Evolutionary conservation across 2,888 invertebrate species (phyloP).

Genomic region (Dicranocentrus wangi): DNA sequence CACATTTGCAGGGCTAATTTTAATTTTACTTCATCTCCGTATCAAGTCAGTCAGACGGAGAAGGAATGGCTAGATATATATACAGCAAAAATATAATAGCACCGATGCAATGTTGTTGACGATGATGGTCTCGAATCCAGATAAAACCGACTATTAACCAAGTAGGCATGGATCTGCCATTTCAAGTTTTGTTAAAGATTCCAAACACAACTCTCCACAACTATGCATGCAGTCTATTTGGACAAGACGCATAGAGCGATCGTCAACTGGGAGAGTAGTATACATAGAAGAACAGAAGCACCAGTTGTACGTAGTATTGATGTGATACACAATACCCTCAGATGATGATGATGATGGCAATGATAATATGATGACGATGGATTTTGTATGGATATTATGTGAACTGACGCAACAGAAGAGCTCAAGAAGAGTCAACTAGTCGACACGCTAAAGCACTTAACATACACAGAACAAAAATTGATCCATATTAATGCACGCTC

Average conservation of each 20-base stretch:
- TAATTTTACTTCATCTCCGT: too few relatives aligned
- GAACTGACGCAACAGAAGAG: slow-evolving; percentile 52
- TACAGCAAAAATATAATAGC: not conserved
- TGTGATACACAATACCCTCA: not conserved
- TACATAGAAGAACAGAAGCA: not conserved
- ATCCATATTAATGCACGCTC: slow-evolving; percentile 45
- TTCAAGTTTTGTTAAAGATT: slow-evolving; percentile 47
- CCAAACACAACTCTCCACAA: slow-evolving; percentile 20
- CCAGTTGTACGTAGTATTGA: not conserved
- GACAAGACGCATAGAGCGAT: not conserved
- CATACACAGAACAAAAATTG: slow-evolving; percentile 42
- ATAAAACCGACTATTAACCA: slow-evolving; percentile 52
- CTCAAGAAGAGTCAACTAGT: slow-evolving; percentile 22
- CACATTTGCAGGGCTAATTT: too few relatives aligned
- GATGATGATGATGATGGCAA: slow-evolving; percentile 7
- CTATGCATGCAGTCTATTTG: not conserved
- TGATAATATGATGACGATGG: slow-evolving; percentile 14
- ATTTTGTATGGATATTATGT: slow-evolving; percentile 39
- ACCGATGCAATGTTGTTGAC: slow-evolving; percentile 28
- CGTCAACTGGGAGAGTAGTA: not conserved
- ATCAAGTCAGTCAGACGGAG: slow-evolving; percentile 3
- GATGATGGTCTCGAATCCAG: slow-evolving; percentile 55
- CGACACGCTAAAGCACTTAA: slow-evolving; percentile 52
- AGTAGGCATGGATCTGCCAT: not conserved
- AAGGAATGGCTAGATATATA: too few relatives aligned